Base-by-base conservation (phyloP, 2,797 vertebrate species). In the Falco naumanni region DNA sequence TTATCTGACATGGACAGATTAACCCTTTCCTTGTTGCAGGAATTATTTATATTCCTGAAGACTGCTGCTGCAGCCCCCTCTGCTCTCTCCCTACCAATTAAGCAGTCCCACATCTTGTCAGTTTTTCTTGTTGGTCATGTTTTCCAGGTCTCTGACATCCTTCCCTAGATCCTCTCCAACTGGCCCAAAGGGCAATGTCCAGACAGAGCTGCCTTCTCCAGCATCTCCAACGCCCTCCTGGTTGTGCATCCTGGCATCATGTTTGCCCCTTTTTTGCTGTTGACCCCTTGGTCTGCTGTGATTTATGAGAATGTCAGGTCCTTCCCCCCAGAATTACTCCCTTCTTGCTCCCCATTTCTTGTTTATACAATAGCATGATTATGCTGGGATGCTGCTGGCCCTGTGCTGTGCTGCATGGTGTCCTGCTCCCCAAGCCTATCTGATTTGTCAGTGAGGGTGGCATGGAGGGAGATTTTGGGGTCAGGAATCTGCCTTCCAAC, bases 191-290 rank as follows among this genome's bases (percentile, higher is more conserved):
- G 72, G 57, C 50, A 85, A 10, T 65, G 93, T 68, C 91, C 82
- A 71, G 65, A 37, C 43, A 11, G 5, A 59, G 56, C 87, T 77
- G 51, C 68, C 33, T 74, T 72, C 56, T 72, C 53, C 64, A 54
- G 82, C 28, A 29, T 1, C 71, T 24, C 50, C 0, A 0, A 54
- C 76, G n/a, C 26, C 34, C 29, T 87, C 54, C 54, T 0, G 0
- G 20, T 65, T 77, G 29, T 0, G 0, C 45, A 53, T 53, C 45
- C 39, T 3, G 5, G 21, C 6, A 3, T 7, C 5, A 3, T 29
- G 25, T 29, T 90, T 91, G 47, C 29, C 29, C 14, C 4, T 34
- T 43, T 71, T 48, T 47, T 65, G 34, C 65, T 75, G 61, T 48
- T 64, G 51, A 6, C 16, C 17, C 39, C 10, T 33, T 75, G 63